A percentile compares a stretch with the other conserved stretches of the same genome.
Conservation (phyloP, 2,113 vertebrate species). For the Corythoichthys intestinalis region DNA sequence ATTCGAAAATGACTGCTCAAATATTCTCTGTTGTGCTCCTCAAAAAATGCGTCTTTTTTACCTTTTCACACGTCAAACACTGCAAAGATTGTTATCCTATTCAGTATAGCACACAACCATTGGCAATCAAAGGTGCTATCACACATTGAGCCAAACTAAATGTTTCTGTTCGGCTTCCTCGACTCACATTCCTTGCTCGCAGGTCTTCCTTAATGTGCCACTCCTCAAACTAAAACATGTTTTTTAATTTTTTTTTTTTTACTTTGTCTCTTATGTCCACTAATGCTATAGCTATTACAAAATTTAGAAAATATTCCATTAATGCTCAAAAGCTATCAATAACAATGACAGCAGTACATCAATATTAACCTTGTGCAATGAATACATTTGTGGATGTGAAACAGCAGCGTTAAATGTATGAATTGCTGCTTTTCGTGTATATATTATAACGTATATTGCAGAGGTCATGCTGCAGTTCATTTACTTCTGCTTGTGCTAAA, state of each 20-base stretch:
- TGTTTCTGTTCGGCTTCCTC: not conserved
- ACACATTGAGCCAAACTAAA: not conserved
- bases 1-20: not conserved
- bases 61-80: not conserved
- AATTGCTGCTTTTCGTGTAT: too few species aligned
- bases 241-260: not conserved
- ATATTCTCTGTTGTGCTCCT: not conserved
- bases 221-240: slow-evolving; percentile 1
- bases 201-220: not conserved
- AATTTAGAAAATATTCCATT: not conserved
- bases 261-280: not conserved
- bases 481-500: not conserved
- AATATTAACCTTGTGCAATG: too few species aligned
- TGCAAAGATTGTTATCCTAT: not conserved
- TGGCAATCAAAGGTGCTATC: not conserved
- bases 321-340: not conserved
- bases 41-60: not conserved
- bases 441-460: too few species aligned
- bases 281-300: not conserved
- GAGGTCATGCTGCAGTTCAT: not conserved
- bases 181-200: not conserved
- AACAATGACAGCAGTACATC: too few species aligned
- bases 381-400: too few species aligned
- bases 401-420: too few species aligned
- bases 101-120: not conserved